Conservation (phyloP, 2,888 invertebrate species). For the Odontocolon sp. region DNA sequence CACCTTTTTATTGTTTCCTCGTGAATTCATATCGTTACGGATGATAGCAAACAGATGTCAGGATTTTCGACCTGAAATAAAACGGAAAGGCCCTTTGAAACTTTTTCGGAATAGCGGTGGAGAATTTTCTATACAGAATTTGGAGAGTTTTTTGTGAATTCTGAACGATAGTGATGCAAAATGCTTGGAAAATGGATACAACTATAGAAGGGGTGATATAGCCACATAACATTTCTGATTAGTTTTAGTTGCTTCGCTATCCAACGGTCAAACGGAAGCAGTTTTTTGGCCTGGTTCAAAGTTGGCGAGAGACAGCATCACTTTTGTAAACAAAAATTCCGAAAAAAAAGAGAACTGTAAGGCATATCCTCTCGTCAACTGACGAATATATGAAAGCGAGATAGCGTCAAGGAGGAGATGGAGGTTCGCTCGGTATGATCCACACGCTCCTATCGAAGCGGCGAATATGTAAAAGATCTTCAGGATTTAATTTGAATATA, state of each 20-base stretch:
- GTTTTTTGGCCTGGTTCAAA: not conserved
- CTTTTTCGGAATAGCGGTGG: not conserved
- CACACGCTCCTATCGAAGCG: slow-evolving; percentile 50
- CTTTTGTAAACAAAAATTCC: not conserved
- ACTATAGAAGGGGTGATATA: not conserved
- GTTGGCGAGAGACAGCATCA: slow-evolving; percentile 12
- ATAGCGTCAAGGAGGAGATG: not conserved
- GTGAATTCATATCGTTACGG: not conserved
- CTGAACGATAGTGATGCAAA: slow-evolving; percentile 1
- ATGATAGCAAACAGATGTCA: slow-evolving; percentile 39
- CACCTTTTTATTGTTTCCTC: not conserved
- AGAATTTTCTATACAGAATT: slow-evolving; percentile 25
- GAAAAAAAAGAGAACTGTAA: not conserved
- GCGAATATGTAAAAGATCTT: slow-evolving; percentile 59
- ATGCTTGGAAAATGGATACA: not conserved
- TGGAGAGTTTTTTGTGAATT: not conserved
- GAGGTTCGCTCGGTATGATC: slow-evolving; percentile 21
- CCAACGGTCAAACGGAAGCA: not conserved
- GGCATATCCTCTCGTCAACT: slow-evolving; percentile 18
- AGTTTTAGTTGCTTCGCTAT: slow-evolving; percentile 4
- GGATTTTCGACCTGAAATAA: slow-evolving; percentile 9
- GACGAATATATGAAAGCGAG: slow-evolving; percentile 44
- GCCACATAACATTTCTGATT: slow-evolving; percentile 27
- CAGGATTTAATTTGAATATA: slow-evolving; percentile 60
- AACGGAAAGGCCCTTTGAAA: slow-evolving; percentile 3